phyloP scores from a whole-genome alignment of 2,797 vertebrate genomes.

The Acridotheres tristis region DNA sequence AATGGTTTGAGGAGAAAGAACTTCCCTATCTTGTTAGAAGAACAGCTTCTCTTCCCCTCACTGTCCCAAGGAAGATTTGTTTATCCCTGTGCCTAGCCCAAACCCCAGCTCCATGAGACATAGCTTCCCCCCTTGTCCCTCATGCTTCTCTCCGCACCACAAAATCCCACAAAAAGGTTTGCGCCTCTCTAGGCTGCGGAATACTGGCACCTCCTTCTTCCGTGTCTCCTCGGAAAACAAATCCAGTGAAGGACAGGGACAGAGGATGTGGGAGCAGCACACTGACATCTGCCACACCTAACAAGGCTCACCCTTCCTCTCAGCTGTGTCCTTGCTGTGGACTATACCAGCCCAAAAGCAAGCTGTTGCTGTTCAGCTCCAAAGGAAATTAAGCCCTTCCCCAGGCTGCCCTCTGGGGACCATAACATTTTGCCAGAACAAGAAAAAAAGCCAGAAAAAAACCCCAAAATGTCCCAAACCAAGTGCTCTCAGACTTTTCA shows the following conservation, averaged over 20 bases:
- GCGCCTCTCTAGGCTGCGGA: fast-evolving
- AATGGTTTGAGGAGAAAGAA: background rate
- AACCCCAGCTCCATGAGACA: background rate
- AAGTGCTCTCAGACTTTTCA: slow-evolving; percentile 15
- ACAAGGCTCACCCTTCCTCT: background rate
- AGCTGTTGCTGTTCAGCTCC: background rate
- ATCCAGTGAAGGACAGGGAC: fast-evolving
- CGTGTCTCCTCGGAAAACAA: background rate
- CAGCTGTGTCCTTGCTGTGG: background rate
- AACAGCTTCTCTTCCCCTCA: background rate
- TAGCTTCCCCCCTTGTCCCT: fast-evolving
- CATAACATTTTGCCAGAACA: fast-evolving
- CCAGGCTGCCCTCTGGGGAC: background rate
- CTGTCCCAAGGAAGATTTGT: background rate
- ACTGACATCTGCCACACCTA: background rate
- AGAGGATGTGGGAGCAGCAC: background rate
- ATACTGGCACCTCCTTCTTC: background rate
- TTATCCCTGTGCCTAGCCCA: background rate
- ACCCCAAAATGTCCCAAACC: background rate
- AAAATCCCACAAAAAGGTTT: fast-evolving
- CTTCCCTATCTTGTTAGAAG: background rate
- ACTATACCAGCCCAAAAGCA: background rate
- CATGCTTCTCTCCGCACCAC: background rate
- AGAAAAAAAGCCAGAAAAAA: background rate
- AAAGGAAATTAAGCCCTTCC: background rate